A percentile compares a stretch with the other conserved stretches of the same genome.
Evolutionary conservation across 2,113 vertebrate genomes (phyloP).

Genomic region (Corythornis cristatus): DNA sequence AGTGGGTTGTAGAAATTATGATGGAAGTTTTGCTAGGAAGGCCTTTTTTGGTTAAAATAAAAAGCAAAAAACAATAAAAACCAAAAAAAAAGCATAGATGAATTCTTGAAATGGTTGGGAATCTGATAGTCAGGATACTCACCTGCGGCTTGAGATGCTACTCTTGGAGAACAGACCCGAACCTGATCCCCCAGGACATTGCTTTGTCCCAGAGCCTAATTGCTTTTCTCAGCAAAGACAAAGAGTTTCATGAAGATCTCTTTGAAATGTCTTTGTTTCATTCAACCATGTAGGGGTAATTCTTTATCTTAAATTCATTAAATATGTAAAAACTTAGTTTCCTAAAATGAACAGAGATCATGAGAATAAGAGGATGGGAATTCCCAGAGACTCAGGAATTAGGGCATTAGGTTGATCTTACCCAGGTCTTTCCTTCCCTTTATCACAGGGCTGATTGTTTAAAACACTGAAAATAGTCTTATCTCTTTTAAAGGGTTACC

Average conservation of each 20-base stretch:
- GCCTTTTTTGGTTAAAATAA: neutral
- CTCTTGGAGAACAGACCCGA: fast-evolving
- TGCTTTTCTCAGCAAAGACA: constrained; percentile 31
- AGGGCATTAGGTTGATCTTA: neutral
- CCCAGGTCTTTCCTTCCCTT: neutral
- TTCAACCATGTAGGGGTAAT: neutral
- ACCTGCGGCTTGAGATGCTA: fast-evolving
- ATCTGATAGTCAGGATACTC: neutral
- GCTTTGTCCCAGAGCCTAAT: neutral
- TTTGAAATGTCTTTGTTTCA: constrained; percentile 44
- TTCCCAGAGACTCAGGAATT: neutral
- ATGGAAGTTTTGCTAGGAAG: neutral
- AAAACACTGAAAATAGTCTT: neutral
- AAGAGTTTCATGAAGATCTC: constrained; percentile 21
- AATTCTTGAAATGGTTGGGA: neutral
- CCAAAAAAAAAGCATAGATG: neutral
- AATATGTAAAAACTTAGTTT: constrained; percentile 11
- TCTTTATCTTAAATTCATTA: constrained; percentile 16
- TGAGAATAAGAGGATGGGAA: neutral
- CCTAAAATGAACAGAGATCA: neutral
- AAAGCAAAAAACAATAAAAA: neutral
- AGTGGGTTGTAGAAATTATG: neutral
- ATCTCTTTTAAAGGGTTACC: neutral
- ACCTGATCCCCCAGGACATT: neutral
- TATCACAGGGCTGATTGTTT: neutral